Percentiles rank a stretch among this genome's conserved stretches.
Evolutionary conservation across 1,140 invertebrate species (phyloP).

Genomic region (Bombus confusus): DNA sequence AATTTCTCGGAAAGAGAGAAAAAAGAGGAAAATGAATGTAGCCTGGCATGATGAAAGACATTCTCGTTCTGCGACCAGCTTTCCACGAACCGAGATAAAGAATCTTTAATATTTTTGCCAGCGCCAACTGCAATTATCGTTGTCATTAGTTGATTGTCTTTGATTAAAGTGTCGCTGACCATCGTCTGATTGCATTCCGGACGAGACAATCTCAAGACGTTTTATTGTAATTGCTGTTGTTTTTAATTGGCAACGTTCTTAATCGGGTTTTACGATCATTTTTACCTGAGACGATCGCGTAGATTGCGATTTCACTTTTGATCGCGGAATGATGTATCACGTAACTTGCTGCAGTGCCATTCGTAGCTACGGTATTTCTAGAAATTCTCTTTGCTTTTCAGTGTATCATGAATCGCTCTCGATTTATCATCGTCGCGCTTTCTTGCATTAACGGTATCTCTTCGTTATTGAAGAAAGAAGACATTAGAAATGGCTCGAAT

Average conservation of each 20-base stretch:
- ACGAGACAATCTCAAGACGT: neutral
- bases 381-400: neutral
- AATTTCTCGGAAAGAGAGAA: conserved; percentile 7
- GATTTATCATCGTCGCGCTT: neutral
- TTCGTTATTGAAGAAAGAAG: neutral
- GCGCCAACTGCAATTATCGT: neutral
- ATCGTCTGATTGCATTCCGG: neutral
- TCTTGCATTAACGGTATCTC: conserved; percentile 4
- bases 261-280: neutral
- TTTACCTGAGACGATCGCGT: neutral
- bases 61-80: too few relatives aligned
- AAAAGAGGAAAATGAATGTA: conserved; percentile 17
- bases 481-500: neutral
- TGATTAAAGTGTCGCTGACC: neutral
- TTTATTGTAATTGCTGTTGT: neutral
- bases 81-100: conserved; percentile 2
- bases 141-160: conserved; percentile 44
- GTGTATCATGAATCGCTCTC: neutral
- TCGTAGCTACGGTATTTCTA: neutral
- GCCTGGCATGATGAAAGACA: conserved; percentile 40
- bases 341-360: neutral
- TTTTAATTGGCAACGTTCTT: neutral
- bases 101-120: conserved; percentile 27
- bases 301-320: neutral
- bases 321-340: neutral